Evolutionary conservation across 2,888 invertebrate genomes (phyloP).

Genomic region (Leptura quadrifasciata): DNA sequence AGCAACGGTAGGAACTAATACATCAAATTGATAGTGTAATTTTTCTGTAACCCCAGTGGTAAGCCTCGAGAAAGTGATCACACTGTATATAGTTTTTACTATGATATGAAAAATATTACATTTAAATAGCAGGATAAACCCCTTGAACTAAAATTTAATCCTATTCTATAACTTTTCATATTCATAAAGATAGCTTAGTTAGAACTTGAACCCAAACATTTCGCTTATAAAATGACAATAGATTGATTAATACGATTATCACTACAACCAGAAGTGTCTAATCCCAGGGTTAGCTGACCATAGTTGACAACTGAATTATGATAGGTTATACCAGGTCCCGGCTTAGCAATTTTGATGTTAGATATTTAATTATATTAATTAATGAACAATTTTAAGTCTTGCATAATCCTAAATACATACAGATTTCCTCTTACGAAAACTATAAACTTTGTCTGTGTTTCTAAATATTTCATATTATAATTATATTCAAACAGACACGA

Average conservation of each 20-base stretch:
- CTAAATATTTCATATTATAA: too few species aligned
- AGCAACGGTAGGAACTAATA: too few species aligned
- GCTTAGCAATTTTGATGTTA: neutral
- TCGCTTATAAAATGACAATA: neutral
- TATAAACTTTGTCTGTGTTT: neutral
- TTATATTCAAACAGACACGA: too few species aligned
- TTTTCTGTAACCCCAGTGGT: too few species aligned
- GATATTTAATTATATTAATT: neutral
- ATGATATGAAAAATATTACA: too few species aligned
- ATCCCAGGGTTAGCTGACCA: neutral
- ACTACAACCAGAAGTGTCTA: neutral
- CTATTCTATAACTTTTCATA: neutral
- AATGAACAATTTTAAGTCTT: neutral
- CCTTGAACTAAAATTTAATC: too few species aligned
- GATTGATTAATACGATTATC: neutral
- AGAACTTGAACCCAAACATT: neutral
- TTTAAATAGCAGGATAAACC: too few species aligned
- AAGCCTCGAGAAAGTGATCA: too few species aligned
- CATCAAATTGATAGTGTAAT: too few species aligned
- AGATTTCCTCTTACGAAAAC: neutral
- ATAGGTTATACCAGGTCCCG: neutral
- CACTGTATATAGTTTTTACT: too few species aligned
- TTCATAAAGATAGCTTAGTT: neutral
- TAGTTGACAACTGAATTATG: neutral
- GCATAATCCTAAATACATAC: neutral